phyloP scores from a whole-genome alignment of 2,113 vertebrate genomes.

The Aphelocoma coerulescens region DNA sequence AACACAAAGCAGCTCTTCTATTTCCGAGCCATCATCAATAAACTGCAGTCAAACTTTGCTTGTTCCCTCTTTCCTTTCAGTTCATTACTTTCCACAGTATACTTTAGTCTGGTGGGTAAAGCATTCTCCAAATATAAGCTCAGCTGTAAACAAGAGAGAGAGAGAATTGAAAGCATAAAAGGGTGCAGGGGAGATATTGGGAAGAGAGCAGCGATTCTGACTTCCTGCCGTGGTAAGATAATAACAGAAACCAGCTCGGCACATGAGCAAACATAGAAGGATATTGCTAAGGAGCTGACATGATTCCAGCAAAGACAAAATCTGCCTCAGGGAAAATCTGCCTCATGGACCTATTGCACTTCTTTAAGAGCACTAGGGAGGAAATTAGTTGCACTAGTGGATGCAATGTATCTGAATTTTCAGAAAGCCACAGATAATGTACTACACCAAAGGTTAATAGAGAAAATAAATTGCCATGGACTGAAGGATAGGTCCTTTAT shows the following conservation, averaged over 20 bases:
- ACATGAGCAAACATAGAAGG: background rate
- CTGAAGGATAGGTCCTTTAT: too few relatives aligned
- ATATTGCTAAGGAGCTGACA: background rate
- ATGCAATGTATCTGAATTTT: background rate
- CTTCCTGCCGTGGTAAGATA: background rate
- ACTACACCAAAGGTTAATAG: background rate
- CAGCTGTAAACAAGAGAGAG: background rate
- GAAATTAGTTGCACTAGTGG: background rate
- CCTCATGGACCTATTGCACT: background rate
- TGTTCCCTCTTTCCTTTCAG: background rate
- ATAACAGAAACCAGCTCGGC: background rate
- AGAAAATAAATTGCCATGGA: background rate
- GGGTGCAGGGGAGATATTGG: background rate
- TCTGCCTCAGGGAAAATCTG: background rate
- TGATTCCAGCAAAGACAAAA: background rate
- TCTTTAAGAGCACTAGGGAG: background rate
- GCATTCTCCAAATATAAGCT: background rate
- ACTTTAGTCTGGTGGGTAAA: background rate
- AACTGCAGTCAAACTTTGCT: background rate
- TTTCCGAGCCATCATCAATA: background rate
- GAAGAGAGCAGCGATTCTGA: background rate
- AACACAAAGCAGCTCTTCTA: background rate
- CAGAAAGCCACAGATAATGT: background rate
- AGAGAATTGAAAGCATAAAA: background rate
- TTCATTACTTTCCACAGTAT: background rate